Evolutionary conservation across 2,888 invertebrate genomes (phyloP).

Genomic region (Tineola bisselliella): DNA sequence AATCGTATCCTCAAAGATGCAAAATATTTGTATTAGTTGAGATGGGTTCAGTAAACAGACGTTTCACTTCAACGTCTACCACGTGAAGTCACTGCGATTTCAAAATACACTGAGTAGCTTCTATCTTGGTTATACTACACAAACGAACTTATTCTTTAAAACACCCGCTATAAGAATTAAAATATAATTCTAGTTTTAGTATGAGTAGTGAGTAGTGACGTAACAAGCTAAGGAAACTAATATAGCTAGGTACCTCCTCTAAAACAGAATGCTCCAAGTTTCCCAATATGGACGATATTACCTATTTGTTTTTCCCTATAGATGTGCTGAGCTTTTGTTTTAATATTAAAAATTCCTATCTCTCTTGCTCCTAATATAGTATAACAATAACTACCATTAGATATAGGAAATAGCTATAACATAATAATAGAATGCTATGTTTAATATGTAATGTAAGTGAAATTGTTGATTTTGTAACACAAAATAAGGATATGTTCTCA

Average conservation of each 20-base stretch:
- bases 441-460: no score
- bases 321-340: background rate
- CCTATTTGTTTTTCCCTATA: slow-evolving; percentile 29
- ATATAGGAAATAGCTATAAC: slow-evolving; percentile 24
- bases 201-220: background rate
- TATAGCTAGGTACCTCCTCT: slow-evolving; percentile 17
- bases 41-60: slow-evolving; percentile 26
- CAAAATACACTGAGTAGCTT: slow-evolving; percentile 22
- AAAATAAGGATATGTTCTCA: no score
- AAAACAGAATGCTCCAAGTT: slow-evolving; percentile 43
- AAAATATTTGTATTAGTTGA: slow-evolving; percentile 33
- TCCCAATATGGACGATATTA: slow-evolving; percentile 49
- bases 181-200: background rate
- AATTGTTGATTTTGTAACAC: background rate
- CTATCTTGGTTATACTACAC: no score
- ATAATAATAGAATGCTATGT: no score
- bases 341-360: background rate
- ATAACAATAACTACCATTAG: slow-evolving; percentile 15
- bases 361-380: slow-evolving; percentile 35
- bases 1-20: slow-evolving; percentile 17
- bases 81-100: slow-evolving; percentile 13
- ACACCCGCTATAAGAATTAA: background rate
- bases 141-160: slow-evolving; percentile 2
- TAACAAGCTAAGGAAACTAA: background rate
- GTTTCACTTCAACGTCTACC: slow-evolving; percentile 13